Evolutionary conservation across 2,888 invertebrate genomes (phyloP).

Genomic region (Lutraria lutraria): DNA sequence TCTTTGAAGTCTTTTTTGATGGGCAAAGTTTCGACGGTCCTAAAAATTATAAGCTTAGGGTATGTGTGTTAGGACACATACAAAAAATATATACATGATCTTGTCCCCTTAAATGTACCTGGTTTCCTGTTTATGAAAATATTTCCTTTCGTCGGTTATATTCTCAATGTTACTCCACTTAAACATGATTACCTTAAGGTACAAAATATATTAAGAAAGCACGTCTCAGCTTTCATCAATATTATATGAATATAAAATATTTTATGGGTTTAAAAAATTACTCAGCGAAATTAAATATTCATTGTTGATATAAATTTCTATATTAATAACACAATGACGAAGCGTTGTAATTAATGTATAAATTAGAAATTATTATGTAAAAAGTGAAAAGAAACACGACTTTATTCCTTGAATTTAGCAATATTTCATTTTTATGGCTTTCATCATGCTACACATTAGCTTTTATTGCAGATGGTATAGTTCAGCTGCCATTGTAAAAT

Average conservation of each 20-base stretch:
- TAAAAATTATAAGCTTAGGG: too few species aligned
- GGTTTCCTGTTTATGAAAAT: too few species aligned
- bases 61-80: too few species aligned
- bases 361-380: background rate
- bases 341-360: background rate
- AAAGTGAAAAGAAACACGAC: background rate
- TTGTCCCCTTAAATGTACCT: too few species aligned
- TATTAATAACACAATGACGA: background rate
- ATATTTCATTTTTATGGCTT: background rate
- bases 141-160: too few species aligned
- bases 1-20: too few species aligned
- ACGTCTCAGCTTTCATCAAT: background rate
- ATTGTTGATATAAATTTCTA: background rate
- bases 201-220: background rate
- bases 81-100: too few species aligned
- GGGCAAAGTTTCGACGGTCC: too few species aligned
- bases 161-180: too few species aligned
- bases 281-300: conserved; percentile 1
- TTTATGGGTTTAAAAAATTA: background rate
- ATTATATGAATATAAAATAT: background rate
- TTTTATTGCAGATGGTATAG: background rate
- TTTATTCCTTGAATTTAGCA: background rate
- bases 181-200: too few species aligned
- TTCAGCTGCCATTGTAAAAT: background rate
- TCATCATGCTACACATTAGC: background rate